phyloP scores from a whole-genome alignment of 2,888 invertebrate species.

The Lithosia quadra region DNA sequence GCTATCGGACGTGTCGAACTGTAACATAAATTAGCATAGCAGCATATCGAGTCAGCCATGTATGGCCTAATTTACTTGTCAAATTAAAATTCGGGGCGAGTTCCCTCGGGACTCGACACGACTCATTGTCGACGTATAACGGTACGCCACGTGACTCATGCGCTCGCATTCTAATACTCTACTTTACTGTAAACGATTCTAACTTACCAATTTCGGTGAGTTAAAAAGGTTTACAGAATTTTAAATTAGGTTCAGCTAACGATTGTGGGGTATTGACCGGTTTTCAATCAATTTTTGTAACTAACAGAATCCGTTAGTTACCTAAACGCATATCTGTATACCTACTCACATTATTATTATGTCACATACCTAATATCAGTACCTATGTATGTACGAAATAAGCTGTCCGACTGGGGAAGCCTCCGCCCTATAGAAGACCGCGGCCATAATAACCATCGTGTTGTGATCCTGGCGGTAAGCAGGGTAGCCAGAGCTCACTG shows the following conservation, averaged over 20 bases:
- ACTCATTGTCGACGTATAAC: constrained; percentile 66
- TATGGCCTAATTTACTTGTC: constrained; percentile 69
- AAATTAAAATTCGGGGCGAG: constrained; percentile 78
- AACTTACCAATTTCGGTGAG: constrained; percentile 56
- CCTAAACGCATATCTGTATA: too few relatives aligned
- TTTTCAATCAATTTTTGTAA: too few relatives aligned
- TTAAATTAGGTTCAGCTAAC: constrained; percentile 6
- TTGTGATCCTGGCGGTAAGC: too few relatives aligned
- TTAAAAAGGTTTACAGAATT: constrained; percentile 17
- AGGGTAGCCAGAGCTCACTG: too few relatives aligned
- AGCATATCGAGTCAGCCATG: constrained; percentile 49
- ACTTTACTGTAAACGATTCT: constrained; percentile 65
- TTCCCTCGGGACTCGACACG: constrained; percentile 67
- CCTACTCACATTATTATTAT: too few relatives aligned
- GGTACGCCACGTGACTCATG: constrained; percentile 54
- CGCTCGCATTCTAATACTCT: constrained; percentile 72
- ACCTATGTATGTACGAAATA: too few relatives aligned
- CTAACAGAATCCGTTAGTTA: too few relatives aligned
- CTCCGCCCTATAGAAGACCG: too few relatives aligned
- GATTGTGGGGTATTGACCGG: neutral
- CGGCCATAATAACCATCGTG: too few relatives aligned
- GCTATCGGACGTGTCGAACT: constrained; percentile 32
- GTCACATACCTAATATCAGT: too few relatives aligned
- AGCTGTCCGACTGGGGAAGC: too few relatives aligned
- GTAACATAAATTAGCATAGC: constrained; percentile 53